Evolutionary conservation across 2,888 invertebrate genomes (phyloP).

Genomic region (Argyra leucocephala): DNA sequence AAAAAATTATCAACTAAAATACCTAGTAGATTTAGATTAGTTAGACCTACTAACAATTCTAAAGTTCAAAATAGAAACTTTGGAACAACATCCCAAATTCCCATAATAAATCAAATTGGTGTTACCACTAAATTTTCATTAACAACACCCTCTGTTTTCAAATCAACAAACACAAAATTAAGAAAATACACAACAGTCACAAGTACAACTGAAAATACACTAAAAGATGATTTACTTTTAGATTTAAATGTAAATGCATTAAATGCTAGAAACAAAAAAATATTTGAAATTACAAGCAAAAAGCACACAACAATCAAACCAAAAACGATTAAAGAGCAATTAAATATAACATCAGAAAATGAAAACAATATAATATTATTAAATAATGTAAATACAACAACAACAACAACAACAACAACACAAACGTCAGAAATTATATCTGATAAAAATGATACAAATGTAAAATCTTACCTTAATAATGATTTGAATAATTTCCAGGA

Average conservation of each 20-base stretch:
- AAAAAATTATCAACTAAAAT: constrained; percentile 22
- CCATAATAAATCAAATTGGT: constrained; percentile 35
- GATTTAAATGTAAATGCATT: constrained; percentile 46
- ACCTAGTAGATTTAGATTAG: constrained; percentile 31
- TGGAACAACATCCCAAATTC: constrained; percentile 31
- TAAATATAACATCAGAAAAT: constrained; percentile 23
- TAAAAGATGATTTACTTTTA: constrained; percentile 36
- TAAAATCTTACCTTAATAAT: constrained; percentile 9
- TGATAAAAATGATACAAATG: not conserved
- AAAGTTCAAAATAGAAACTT: constrained; percentile 22
- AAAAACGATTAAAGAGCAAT: constrained; percentile 28
- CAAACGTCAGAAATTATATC: not conserved
- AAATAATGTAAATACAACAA: too few species aligned
- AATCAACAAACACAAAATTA: constrained; percentile 36
- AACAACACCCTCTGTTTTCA: constrained; percentile 36
- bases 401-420: constrained; percentile 26
- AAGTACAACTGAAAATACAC: constrained; percentile 28
- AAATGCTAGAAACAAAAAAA: constrained; percentile 47
- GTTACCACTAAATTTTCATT: constrained; percentile 30
- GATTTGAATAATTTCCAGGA: constrained; percentile 25
- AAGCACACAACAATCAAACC: constrained; percentile 40
- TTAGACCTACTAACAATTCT: constrained; percentile 34
- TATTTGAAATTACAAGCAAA: constrained; percentile 45
- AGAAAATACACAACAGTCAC: constrained; percentile 36
- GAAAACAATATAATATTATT: constrained; percentile 17